phyloP scores from a whole-genome alignment of 1,140 invertebrate genomes.

The Vanessa atalanta region DNA sequence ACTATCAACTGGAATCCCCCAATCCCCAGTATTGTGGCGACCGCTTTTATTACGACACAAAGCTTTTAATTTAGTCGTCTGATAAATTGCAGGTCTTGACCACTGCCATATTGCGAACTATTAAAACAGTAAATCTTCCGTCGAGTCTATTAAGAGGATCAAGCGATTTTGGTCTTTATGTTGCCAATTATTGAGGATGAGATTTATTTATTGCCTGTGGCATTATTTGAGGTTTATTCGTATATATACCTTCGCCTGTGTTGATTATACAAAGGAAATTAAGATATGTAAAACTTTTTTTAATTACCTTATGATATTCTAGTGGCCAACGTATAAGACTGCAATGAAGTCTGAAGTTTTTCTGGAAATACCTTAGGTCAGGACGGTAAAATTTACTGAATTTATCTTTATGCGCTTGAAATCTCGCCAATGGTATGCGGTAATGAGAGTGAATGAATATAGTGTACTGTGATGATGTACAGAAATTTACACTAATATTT shows the following conservation, averaged over 20 bases:
- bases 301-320: too few species aligned
- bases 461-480: too few species aligned
- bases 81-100: conserved; percentile 52
- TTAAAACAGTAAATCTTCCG: conserved; percentile 58
- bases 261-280: too few species aligned
- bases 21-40: conserved; percentile 26
- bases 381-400: too few species aligned
- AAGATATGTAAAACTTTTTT: too few species aligned
- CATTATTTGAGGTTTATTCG: not conserved
- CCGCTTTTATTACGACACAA: conserved; percentile 40
- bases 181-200: conserved; percentile 4
- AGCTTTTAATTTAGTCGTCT: conserved; percentile 54
- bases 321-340: too few species aligned
- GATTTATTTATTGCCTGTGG: conserved; percentile 3
- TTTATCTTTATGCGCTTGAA: too few species aligned
- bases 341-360: too few species aligned
- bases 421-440: too few species aligned
- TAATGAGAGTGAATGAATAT: too few species aligned
- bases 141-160: conserved; percentile 24
- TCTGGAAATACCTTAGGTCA: too few species aligned
- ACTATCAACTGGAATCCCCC: conserved; percentile 13
- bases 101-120: conserved; percentile 54
- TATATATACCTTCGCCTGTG: not conserved
- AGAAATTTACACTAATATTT: too few species aligned
- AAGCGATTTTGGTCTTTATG: conserved; percentile 4